Evolutionary conservation across 2,113 vertebrate species (phyloP).

Genomic region (Cnemophilus loriae): DNA sequence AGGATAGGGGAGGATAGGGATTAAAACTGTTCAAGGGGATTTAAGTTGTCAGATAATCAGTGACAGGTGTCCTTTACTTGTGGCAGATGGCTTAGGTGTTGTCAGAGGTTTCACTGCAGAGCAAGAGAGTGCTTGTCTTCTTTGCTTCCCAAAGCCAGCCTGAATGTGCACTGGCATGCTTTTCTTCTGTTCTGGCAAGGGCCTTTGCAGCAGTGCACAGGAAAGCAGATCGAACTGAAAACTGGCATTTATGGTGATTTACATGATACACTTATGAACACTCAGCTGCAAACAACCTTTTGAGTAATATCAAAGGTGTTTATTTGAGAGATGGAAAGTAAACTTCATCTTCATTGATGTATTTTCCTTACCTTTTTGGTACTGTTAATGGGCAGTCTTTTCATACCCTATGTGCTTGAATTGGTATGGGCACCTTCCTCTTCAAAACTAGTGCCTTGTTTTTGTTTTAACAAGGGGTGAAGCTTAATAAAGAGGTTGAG

Average conservation of each 20-base stretch:
- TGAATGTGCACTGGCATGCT: background rate
- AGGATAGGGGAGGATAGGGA: background rate
- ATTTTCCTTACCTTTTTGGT: background rate
- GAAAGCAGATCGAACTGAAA: background rate
- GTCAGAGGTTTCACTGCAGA: background rate
- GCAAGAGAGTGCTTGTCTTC: background rate
- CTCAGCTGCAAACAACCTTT: background rate
- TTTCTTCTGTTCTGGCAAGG: background rate
- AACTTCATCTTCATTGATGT: background rate
- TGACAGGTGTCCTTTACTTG: slow-evolving; percentile 19
- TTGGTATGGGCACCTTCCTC: background rate
- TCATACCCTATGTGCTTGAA: background rate
- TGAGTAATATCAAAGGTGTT: background rate
- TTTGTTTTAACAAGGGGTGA: background rate
- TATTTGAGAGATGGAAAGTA: background rate
- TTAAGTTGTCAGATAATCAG: background rate
- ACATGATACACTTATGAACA: background rate
- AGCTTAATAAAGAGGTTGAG: background rate
- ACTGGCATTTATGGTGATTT: background rate
- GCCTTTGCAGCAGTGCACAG: background rate
- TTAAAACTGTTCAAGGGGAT: slow-evolving; percentile 4
- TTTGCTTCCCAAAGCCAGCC: background rate
- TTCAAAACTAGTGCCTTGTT: background rate
- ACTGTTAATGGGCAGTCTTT: background rate
- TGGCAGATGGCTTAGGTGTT: background rate